Percentiles rank a stretch among this genome's conserved stretches.
These are phyloP conservation scores for Drosophila ogumai DNA, from an alignment of 1,140 invertebrate genomes.

Conservation along the genomic window DNA sequence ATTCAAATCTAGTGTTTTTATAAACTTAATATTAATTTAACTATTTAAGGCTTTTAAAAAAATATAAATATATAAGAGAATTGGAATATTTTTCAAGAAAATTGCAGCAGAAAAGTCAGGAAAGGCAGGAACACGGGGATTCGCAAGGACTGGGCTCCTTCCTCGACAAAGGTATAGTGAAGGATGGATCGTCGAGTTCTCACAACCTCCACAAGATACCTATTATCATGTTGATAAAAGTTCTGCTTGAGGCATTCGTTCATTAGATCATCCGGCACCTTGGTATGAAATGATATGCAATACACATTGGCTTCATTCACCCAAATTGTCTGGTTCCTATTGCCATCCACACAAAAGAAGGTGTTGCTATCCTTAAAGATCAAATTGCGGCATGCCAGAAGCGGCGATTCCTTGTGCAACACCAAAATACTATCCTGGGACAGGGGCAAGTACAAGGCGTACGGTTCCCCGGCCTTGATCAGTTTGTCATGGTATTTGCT, in stretches of 20 bases:
- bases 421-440: conserved; percentile 29
- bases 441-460: conserved; percentile 35
- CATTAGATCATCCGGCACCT: conserved; percentile 57
- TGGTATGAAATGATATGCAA: conserved; percentile 61
- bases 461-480: conserved; percentile 38
- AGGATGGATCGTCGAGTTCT: conserved; percentile 24
- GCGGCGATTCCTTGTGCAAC: conserved; percentile 38
- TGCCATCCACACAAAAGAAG: conserved; percentile 24
- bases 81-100: background rate
- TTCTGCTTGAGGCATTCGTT: conserved; percentile 29
- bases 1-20: too few relatives aligned
- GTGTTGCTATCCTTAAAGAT: conserved; percentile 13
- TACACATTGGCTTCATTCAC: conserved; percentile 10
- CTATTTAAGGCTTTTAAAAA: background rate
- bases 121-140: background rate
- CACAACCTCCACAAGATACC: conserved; percentile 5
- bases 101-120: background rate
- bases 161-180: conserved; percentile 35
- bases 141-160: background rate
- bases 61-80: background rate
- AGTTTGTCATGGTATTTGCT: conserved; percentile 50
- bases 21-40: too few relatives aligned
- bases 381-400: conserved; percentile 21
- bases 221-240: background rate
- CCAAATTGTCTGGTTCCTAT: conserved; percentile 2